Evolutionary conservation across 2,888 invertebrate species (phyloP).

Genomic region (Dascillus cervinus): DNA sequence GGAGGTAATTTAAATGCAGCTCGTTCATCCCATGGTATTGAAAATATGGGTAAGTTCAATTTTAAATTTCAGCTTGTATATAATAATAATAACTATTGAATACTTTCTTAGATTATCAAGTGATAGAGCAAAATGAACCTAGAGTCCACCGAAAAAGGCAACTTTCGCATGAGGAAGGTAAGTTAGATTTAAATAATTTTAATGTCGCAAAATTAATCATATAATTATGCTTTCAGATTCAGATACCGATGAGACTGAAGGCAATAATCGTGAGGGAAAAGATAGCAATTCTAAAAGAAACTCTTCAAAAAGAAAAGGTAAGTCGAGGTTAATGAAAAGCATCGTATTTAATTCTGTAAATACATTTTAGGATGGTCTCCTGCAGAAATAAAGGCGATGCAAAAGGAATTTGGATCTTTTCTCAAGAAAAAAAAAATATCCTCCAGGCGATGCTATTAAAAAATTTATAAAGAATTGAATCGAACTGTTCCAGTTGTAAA

Average conservation of each 20-base stretch:
- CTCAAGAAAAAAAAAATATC: constrained; percentile 4
- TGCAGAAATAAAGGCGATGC: constrained; percentile 5
- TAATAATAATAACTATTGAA: no score
- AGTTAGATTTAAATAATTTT: no score
- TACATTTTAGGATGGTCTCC: constrained; percentile 7
- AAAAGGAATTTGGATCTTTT: constrained; percentile 4
- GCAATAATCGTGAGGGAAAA: background rate
- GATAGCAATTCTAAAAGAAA: background rate
- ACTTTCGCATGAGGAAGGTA: no score
- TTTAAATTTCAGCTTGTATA: no score
- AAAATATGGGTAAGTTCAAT: background rate
- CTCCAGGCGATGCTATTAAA: constrained; percentile 7
- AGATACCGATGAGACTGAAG: background rate
- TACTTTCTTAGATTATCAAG: no score
- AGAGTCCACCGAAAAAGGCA: no score
- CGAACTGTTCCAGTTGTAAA: constrained; percentile 9
- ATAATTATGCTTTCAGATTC: no score
- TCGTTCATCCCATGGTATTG: no score
- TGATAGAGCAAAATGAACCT: no score
- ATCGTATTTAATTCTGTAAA: background rate
- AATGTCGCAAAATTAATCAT: no score
- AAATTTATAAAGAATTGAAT: constrained; percentile 9
- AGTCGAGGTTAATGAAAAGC: constrained; percentile 1
- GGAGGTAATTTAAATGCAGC: background rate
- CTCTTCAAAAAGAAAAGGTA: constrained; percentile 2